phyloP scores from a whole-genome alignment of 2,113 vertebrate species.

The Malaclemys terrapin region DNA sequence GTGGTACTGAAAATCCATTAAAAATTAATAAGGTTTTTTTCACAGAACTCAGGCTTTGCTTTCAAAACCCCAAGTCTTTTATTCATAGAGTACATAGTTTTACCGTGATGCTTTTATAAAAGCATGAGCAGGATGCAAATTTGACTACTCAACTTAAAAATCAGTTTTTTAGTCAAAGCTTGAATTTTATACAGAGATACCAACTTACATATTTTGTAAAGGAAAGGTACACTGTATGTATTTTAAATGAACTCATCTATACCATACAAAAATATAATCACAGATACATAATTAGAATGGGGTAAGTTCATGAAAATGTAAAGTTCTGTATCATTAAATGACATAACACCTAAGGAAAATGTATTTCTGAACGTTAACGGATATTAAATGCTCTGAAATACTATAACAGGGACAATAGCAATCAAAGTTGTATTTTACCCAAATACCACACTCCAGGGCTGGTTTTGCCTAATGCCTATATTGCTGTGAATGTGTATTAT shows the following conservation, averaged over 20 bases:
- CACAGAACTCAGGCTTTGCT: background rate
- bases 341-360: conserved; percentile 56
- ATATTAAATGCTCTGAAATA: conserved; percentile 73
- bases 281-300: background rate
- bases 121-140: background rate
- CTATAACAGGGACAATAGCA: conserved; percentile 71
- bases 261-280: background rate
- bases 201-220: conserved; percentile 5
- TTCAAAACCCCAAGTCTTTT: background rate
- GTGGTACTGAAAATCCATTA: background rate
- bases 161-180: background rate
- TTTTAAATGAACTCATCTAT: background rate
- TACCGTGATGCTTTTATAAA: background rate
- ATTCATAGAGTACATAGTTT: background rate
- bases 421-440: conserved; percentile 77
- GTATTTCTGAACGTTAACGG: conserved; percentile 55
- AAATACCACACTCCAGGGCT: conserved; percentile 77
- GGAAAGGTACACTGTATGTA: background rate
- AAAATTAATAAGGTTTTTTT: background rate
- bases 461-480: conserved; percentile 83
- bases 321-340: conserved; percentile 5
- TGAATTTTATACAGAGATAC: conserved; percentile 3
- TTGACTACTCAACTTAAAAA: background rate
- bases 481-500: conserved; percentile 82
- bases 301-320: conserved; percentile 33